These are phyloP conservation scores for Artibeus jamaicensis DNA, from an alignment of 2,797 vertebrate species.

Conservation along the genomic window DNA sequence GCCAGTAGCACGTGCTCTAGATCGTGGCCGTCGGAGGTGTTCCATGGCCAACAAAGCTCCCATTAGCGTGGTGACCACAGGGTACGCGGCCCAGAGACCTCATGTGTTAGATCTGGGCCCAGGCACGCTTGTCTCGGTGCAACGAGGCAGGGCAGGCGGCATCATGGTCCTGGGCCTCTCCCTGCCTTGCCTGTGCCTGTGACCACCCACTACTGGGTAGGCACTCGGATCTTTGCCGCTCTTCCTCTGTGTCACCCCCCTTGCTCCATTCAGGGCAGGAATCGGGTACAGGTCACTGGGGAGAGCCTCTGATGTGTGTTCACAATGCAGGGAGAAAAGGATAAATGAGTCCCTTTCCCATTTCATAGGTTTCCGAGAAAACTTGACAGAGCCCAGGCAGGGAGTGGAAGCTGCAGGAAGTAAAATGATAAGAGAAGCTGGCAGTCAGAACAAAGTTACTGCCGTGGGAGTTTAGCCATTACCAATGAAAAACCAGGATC, in stretches of 20 bases:
- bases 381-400: neutral
- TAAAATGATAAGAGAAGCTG: neutral
- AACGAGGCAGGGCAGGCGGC: neutral
- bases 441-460: neutral
- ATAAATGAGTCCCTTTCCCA: neutral
- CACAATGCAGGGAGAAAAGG: too few relatives aligned
- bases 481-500: neutral
- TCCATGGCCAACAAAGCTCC: rapidly evolving
- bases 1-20: neutral
- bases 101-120: rapidly evolving
- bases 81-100: neutral
- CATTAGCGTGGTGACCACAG: neutral
- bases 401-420: neutral
- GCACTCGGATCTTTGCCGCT: neutral
- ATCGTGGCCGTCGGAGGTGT: neutral
- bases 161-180: neutral
- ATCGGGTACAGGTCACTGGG: neutral
- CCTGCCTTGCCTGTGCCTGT: neutral
- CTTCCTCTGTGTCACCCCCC: neutral
- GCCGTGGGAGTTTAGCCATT: neutral
- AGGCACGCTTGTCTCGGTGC: neutral
- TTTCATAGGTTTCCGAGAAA: neutral
- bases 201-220: neutral
- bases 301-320: neutral
- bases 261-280: neutral